Evolutionary conservation across 2,888 invertebrate species (phyloP).

Genomic region (Erebia palarica): DNA sequence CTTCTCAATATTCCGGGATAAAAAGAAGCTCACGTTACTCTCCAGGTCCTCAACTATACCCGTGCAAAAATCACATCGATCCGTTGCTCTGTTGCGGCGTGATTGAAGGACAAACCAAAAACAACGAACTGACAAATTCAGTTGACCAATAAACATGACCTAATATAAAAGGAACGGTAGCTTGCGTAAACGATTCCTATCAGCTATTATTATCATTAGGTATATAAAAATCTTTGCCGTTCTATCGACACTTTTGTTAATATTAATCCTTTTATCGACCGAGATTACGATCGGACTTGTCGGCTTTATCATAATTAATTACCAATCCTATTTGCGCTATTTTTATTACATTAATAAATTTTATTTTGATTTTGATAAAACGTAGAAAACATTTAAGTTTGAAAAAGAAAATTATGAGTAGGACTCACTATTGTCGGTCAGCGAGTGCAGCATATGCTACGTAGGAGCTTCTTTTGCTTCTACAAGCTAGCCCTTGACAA

Average conservation of each 20-base stretch:
- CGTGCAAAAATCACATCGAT: too few species aligned
- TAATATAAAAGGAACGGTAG: background rate
- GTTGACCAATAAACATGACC: constrained; percentile 13
- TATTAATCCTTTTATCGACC: constrained; percentile 46
- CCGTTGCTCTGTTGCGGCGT: too few species aligned
- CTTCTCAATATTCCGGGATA: too few species aligned
- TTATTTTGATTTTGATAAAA: background rate
- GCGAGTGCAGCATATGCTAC: too few species aligned
- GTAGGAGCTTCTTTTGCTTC: too few species aligned
- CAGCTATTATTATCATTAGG: constrained; percentile 31
- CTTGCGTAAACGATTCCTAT: constrained; percentile 33
- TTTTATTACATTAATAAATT: constrained; percentile 17
- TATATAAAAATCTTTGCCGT: constrained; percentile 39
- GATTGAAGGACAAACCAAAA: too few species aligned
- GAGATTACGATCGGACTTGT: constrained; percentile 45
- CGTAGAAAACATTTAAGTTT: background rate
- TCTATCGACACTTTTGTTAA: constrained; percentile 27
- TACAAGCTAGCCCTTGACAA: too few species aligned
- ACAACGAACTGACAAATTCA: background rate
- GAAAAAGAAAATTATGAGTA: background rate
- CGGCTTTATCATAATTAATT: constrained; percentile 55
- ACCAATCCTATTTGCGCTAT: constrained; percentile 47
- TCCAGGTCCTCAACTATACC: too few species aligned
- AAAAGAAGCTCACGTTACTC: too few species aligned
- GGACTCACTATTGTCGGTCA: too few species aligned